A percentile compares a stretch with the other conserved stretches of the same genome.
phyloP scores from a whole-genome alignment of 2,888 invertebrate genomes.

The Fragum sueziense region DNA sequence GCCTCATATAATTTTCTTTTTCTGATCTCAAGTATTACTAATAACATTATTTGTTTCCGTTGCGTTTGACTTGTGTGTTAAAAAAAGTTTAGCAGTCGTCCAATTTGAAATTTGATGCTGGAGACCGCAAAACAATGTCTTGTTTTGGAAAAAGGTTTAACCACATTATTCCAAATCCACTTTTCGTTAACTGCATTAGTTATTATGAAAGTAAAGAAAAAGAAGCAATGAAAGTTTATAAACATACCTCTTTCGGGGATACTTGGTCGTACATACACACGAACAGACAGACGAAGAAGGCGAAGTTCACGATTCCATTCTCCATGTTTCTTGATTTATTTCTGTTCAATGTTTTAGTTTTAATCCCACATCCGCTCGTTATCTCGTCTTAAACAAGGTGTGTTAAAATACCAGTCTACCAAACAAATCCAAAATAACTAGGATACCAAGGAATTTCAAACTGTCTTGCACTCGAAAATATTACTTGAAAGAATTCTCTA shows the following conservation, averaged over 20 bases:
- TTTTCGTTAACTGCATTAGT: too few relatives aligned
- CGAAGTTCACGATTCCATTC: not conserved
- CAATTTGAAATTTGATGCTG: too few relatives aligned
- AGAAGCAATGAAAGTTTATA: too few relatives aligned
- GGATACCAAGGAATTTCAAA: slow-evolving; percentile 8
- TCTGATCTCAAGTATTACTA: too few relatives aligned
- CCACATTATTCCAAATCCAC: too few relatives aligned
- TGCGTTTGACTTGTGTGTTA: too few relatives aligned
- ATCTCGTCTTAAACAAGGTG: not conserved
- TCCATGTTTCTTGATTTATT: not conserved
- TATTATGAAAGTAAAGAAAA: too few relatives aligned
- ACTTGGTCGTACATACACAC: not conserved
- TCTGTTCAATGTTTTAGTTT: not conserved
- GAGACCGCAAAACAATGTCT: too few relatives aligned
- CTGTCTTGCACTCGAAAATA: not conserved
- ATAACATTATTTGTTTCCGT: too few relatives aligned
- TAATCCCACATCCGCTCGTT: slow-evolving; percentile 2
- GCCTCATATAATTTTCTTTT: too few relatives aligned
- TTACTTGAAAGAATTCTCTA: not conserved
- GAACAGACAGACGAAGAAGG: not conserved
- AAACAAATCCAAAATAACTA: slow-evolving; percentile 6
- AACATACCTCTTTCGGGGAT: not conserved
- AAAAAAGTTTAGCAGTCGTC: too few relatives aligned
- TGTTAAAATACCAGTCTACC: slow-evolving; percentile 8
- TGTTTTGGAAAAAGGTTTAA: too few relatives aligned